Evolutionary conservation across 1,140 invertebrate genomes (phyloP), one percentile per base, ranked within the genome.

Genomic region (Drosophila prosaltans): DNA sequence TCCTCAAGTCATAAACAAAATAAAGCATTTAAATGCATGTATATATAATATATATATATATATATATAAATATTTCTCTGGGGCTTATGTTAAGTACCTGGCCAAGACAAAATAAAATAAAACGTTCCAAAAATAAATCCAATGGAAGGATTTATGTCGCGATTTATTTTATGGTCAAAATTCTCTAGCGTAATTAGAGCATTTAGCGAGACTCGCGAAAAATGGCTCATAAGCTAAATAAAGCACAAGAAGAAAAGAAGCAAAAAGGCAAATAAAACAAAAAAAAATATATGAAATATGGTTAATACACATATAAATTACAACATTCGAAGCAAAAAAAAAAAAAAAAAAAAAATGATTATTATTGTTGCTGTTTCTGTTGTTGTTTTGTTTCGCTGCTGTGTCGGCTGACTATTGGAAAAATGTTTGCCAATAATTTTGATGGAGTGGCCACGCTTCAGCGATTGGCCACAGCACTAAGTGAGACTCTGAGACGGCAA

Each of bases 151-250:
- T 68, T 73, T 32, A 36, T 60, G 43, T 55, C 36, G 26, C 21
- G 45, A 51, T 51, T 51, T 51, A 59, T 55, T 64, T 41, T 40
- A 63, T 30, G 62, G 48, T 51, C 10, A 51, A 80, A 73, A 74
- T 86, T 89, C 84, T 83, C 69, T 62, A 65, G 43, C 84, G 84
- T 72, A 78, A 84, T 88, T 88, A 67, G 77, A 88, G 84, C 83
- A 89, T 80, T 80, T 78, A 86, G 58, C 66, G 41, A 78, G 80
- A 71, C 78, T 66, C 3, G 63, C 51, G 39, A 55, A 69, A 81
- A 72, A 68, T 79, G 51, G 76, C 5, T 55, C 60, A 39, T 36
- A 65, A 71, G 30, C 26, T 24, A 51, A 66, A 65, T 59, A 65
- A 32, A 32, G 45, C 51, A 24, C 45, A 8, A 62, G 24, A 63